Base-by-base conservation (phyloP, 1,140 invertebrate species). In the Andrena cerasifolii region DNA sequence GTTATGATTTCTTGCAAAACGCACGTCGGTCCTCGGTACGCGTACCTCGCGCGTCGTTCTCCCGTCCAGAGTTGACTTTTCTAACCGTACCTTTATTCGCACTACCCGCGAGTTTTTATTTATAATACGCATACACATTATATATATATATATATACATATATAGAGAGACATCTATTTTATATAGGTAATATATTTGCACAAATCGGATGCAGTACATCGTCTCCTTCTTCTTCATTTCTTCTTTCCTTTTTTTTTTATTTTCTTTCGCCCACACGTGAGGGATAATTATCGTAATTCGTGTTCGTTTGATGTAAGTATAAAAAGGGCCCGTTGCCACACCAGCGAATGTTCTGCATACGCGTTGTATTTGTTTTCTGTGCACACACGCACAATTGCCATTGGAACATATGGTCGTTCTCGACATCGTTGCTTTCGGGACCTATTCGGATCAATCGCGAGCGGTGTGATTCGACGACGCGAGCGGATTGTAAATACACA, bases 161-260 rank as follows among this genome's bases (percentile, higher is more conserved):
- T 68, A 62, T 58, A 10, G 40, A 72, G 62, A 51, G 14, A 28
- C 51, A 59, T 49, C 43, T 78, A 56, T 40, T 58, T 43, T 78
- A 78, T 70, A 59, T 51, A 61, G 26, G n/a, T 71, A 77, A 77
- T 77, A 77, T 77, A 77, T 77, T 71, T 77, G 65, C 66, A 70
- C 72, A 67, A 56, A 78, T 54, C 47, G 49, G 33, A 74, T 59
- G 31, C 36, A 65, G 21, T 74, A 63, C 71, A 70, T 79, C 31
- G 51, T 67, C 56, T 24, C 43, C 24, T 43, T 43, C 14, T 10
- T 12, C 4, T 59, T n/a, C n/a, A n/a, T n/a, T n/a, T n/a, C n/a
- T n/a, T n/a, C n/a, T 33, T 26, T 56, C 16, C 28, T 74, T 73
- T 18, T 67, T 61, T 77, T 71, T 71, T 45, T 63, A 65, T 80